Evolutionary conservation across 2,797 vertebrate genomes (phyloP), one percentile per base, ranked within the genome.

Genomic region (Mus caroli): DNA sequence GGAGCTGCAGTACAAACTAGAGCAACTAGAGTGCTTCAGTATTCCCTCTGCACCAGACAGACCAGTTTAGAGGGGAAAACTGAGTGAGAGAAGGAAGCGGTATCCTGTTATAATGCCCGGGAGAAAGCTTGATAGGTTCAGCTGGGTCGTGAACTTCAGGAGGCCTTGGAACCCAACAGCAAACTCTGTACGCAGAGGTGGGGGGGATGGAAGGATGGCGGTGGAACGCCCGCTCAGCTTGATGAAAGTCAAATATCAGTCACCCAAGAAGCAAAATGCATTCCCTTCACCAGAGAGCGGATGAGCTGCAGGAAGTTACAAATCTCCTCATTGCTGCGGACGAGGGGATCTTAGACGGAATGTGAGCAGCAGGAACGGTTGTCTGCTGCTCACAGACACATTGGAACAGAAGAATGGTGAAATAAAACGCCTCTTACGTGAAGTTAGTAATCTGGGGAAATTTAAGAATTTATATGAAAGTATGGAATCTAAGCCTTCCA

Each of bases 101-200:
- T 99, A 77, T 99, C 99, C 89, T 99, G 99, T 91, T 99, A 98
- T 88, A 99, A 98, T 93, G 98, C 99, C 0, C 97, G 99, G 88
- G 99, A 99, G 99, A 99, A 99, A 99, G 98, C 98, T 93, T 99
- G 98, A 99, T 99, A 96, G 86, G 82, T 99, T 92, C 99, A 99
- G 37, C 96, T 99, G 98, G 99, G 99, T 92, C 99, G 99, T 6
- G 98, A 99, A 90, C 97, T 98, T 10, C 99, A 99, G 50, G 98
- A 99, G 54, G 99, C 99, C 17, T 99, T 99, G 98, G 99, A 99
- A 97, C 99, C 99, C 75, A 99, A 98, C 96, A 99, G 99, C 98
- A 99, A 99, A 98, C 98, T 99, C 99, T 1, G 98, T 99, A 99
- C 98, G 99, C 99, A 90, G 99, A 99, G 99, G 99, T 99, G 95